Percentiles rank a stretch among this genome's conserved stretches.
These are phyloP conservation scores for Heliangelus exortis DNA, from an alignment of 2,797 vertebrate species.

Conservation along the genomic window DNA sequence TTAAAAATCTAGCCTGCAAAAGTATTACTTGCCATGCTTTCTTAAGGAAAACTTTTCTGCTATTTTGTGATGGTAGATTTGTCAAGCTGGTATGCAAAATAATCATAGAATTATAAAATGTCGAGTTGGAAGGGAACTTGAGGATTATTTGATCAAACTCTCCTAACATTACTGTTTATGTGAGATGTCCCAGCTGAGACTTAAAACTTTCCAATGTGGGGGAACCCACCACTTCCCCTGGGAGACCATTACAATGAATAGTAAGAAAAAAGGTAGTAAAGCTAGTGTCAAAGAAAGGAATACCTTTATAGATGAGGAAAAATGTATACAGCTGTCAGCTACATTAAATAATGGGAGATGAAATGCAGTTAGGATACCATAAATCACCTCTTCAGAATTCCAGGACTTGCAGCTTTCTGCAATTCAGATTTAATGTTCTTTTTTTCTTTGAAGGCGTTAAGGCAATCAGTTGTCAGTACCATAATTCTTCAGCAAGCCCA, in stretches of 20 bases:
- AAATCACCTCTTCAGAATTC: not conserved
- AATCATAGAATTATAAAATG: too few species aligned
- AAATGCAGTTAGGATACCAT: not conserved
- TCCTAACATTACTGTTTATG: too few species aligned
- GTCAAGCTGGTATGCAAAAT: not conserved
- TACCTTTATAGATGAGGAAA: conserved; percentile 12
- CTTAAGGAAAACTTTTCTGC: not conserved
- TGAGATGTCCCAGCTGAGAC: too few species aligned
- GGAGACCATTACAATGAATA: not conserved
- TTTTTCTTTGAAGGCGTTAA: not conserved
- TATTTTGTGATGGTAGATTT: conserved; percentile 17
- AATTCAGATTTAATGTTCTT: not conserved
- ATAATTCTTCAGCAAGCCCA: not conserved
- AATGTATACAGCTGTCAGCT: not conserved
- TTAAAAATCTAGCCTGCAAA: not conserved
- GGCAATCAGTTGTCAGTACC: not conserved
- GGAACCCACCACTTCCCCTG: too few species aligned
- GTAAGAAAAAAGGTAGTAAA: not conserved
- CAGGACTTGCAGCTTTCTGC: not conserved
- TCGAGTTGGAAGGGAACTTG: too few species aligned
- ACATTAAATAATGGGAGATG: not conserved
- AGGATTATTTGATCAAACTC: too few species aligned
- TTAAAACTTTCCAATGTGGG: too few species aligned
- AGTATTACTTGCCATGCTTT: not conserved
- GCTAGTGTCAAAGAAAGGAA: conserved; percentile 1